Evolutionary conservation across 2,113 vertebrate species (phyloP).

Genomic region (Austrofundulus limnaeus): DNA sequence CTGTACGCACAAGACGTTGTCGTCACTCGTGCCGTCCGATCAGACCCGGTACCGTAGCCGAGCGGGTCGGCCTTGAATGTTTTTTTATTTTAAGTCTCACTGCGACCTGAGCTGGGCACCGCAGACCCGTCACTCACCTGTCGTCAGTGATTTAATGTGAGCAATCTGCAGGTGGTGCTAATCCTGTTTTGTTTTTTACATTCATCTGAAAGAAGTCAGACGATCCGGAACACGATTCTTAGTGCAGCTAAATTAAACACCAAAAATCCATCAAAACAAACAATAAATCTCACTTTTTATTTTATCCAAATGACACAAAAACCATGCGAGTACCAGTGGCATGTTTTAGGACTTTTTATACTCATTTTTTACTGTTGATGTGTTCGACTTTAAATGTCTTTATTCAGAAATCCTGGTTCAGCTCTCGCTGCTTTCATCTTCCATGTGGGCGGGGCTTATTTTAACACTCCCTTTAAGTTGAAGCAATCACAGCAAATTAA

Average conservation of each 20-base stretch:
- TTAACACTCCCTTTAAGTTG: conserved; percentile 15
- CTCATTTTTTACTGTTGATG: background rate
- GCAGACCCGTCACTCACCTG: background rate
- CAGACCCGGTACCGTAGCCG: background rate
- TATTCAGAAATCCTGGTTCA: background rate
- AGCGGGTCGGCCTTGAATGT: background rate
- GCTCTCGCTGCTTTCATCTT: conserved; percentile 10
- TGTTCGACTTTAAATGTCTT: background rate
- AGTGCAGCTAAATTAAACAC: conserved; percentile 28
- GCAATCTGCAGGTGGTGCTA: conserved; percentile 34
- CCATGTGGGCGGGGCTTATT: background rate
- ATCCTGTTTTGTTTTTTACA: background rate
- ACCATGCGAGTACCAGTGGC: conserved; percentile 38
- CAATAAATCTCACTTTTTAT: too few relatives aligned
- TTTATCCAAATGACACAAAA: conserved; percentile 2
- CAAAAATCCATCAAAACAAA: too few relatives aligned
- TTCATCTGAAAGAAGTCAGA: background rate
- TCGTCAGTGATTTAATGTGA: conserved; percentile 3
- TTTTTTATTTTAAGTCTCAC: too few relatives aligned
- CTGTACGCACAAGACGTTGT: conserved; percentile 7
- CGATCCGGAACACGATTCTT: background rate
- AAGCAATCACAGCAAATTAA: background rate
- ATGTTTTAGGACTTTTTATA: conserved; percentile 47
- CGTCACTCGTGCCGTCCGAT: conserved; percentile 7
- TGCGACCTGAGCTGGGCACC: too few relatives aligned